These are phyloP conservation scores for Alouatta palliata DNA, from an alignment of 2,113 vertebrate species.

Conservation along the genomic window DNA sequence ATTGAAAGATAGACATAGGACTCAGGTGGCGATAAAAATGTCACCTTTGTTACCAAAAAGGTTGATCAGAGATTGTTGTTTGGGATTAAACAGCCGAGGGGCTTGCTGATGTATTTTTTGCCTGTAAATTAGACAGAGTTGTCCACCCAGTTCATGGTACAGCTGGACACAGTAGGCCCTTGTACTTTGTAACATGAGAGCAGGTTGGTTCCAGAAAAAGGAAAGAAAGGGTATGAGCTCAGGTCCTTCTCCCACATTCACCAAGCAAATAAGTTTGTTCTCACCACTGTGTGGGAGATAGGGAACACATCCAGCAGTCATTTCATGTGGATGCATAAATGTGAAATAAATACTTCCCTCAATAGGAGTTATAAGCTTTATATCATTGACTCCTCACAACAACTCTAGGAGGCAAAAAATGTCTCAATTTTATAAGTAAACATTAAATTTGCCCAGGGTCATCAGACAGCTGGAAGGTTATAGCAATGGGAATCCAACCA, in stretches of 20 bases:
- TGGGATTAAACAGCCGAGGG: not conserved
- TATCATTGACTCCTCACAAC: not conserved
- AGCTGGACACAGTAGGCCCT: not conserved
- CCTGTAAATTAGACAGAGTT: not conserved
- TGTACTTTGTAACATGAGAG: not conserved
- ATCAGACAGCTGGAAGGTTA: not conserved
- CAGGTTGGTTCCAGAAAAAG: not conserved
- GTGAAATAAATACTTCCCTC: not conserved
- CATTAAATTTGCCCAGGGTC: not conserved
- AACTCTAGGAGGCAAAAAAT: not conserved
- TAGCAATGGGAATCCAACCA: not conserved
- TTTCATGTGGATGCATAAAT: not conserved
- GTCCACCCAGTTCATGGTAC: not conserved
- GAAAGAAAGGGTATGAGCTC: not conserved
- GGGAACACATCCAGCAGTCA: not conserved
- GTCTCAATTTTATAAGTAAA: conserved; percentile 19
- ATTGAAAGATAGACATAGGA: not conserved
- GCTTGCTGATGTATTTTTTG: not conserved
- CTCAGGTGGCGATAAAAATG: not conserved
- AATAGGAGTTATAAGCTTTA: not conserved
- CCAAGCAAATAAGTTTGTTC: not conserved
- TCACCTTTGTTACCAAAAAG: conserved; percentile 6
- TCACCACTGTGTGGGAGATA: not conserved
- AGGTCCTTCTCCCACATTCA: conserved; percentile 14
- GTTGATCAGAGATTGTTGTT: not conserved